A percentile compares a stretch with the other conserved stretches of the same genome.
Evolutionary conservation across 2,797 vertebrate genomes (phyloP).

Genomic region (Tachyglossus aculeatus): DNA sequence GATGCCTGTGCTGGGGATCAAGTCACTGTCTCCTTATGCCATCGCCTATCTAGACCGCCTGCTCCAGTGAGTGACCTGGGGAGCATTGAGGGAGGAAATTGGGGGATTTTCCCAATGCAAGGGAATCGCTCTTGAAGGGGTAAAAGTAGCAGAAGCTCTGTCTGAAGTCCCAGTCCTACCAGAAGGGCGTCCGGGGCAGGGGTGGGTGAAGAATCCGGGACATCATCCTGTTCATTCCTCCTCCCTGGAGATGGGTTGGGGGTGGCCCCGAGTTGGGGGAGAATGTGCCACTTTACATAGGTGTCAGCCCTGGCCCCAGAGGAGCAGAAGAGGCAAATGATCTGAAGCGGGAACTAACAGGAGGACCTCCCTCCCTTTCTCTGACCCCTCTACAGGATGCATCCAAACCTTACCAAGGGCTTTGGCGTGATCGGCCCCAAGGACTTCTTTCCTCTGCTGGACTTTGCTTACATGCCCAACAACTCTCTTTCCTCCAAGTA

Average conservation of each 20-base stretch:
- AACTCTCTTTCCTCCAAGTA: constrained; percentile 90
- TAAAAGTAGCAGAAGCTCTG: neutral
- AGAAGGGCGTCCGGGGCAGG: neutral
- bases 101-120: neutral
- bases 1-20: constrained; percentile 93
- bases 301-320: neutral
- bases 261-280: neutral
- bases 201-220: neutral
- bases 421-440: constrained; percentile 95
- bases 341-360: neutral
- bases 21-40: constrained; percentile 88
- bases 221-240: constrained; percentile 3
- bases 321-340: neutral
- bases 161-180: constrained; percentile 14
- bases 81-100: neutral
- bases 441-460: constrained; percentile 95
- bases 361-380: neutral
- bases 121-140: neutral
- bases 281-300: neutral
- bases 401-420: constrained; percentile 92
- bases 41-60: constrained; percentile 92
- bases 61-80: constrained; percentile 83
- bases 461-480: constrained; percentile 97
- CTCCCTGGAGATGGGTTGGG: constrained; percentile 17
- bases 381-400: constrained; percentile 76